These are phyloP conservation scores for Virgularia gustaviana DNA, from an alignment of 92 coral and sea anemone species.

Conservation along the genomic window DNA sequence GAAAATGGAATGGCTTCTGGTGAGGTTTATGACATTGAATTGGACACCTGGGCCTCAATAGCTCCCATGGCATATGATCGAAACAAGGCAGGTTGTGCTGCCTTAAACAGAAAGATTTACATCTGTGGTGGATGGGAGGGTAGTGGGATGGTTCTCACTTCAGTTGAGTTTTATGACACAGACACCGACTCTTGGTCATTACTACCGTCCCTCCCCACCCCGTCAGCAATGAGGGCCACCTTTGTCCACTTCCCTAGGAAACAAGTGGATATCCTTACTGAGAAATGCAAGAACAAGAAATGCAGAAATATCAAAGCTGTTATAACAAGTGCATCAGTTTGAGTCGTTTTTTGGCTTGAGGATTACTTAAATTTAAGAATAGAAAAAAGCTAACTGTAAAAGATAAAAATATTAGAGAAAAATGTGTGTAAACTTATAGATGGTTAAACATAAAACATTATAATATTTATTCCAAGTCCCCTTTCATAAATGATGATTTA, in stretches of 20 bases:
- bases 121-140: constrained; percentile 99
- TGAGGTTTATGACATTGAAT: constrained; percentile 75
- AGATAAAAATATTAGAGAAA: no score
- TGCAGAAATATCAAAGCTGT: constrained; percentile 14
- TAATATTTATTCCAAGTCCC: no score
- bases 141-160: constrained; percentile 67
- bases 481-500: no score
- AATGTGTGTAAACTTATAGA: no score
- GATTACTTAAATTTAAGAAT: no score
- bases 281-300: constrained; percentile 38
- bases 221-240: constrained; percentile 90
- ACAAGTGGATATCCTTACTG: constrained; percentile 70
- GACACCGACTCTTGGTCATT: constrained; percentile 75
- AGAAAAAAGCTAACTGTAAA: no score
- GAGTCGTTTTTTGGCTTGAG: neutral
- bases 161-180: constrained; percentile 84
- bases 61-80: constrained; percentile 72
- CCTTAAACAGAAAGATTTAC: constrained; percentile 71
- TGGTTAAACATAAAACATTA: no score
- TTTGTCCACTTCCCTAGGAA: constrained; percentile 76
- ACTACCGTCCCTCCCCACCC: constrained; percentile 75
- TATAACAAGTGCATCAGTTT: constrained; percentile 11
- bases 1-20: constrained; percentile 86
- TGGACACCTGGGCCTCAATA: constrained; percentile 71
- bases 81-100: constrained; percentile 90